Conservation (phyloP, 1,140 invertebrate species). For the Nasonia longicornis region DNA sequence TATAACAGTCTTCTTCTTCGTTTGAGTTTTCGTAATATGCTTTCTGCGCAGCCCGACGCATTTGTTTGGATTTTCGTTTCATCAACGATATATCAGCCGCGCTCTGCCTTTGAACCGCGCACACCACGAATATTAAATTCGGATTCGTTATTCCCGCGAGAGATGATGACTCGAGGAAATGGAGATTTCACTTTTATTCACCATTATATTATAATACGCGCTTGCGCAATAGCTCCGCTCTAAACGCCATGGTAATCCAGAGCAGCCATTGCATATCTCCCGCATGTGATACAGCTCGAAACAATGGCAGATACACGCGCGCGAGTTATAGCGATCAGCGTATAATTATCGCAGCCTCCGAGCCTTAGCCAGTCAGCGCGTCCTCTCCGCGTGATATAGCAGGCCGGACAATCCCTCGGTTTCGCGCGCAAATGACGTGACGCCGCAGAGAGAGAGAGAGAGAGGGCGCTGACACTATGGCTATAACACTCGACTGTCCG, state of each 20-base stretch:
- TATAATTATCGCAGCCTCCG: constrained; percentile 14
- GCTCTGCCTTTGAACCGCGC: neutral
- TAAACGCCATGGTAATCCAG: neutral
- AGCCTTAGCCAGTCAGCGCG: neutral
- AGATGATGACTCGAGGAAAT: neutral
- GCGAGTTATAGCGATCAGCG: neutral
- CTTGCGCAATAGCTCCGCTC: too few species aligned
- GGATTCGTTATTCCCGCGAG: neutral
- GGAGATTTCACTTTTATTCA: neutral
- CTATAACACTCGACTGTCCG: neutral
- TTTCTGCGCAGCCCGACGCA: neutral
- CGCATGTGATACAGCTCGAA: neutral
- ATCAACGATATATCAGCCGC: neutral
- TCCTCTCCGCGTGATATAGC: neutral
- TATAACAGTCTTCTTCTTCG: neutral
- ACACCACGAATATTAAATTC: neutral
- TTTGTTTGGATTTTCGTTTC: constrained; percentile 8
- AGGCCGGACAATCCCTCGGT: neutral
- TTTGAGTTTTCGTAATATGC: constrained; percentile 1
- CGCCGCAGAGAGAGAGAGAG: neutral
- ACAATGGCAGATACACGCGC: neutral
- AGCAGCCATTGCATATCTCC: neutral
- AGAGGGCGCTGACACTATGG: neutral
- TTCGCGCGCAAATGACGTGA: neutral
- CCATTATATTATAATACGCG: too few species aligned